Conservation (phyloP, 2,113 vertebrate species). For the Vanacampus margaritifer region DNA sequence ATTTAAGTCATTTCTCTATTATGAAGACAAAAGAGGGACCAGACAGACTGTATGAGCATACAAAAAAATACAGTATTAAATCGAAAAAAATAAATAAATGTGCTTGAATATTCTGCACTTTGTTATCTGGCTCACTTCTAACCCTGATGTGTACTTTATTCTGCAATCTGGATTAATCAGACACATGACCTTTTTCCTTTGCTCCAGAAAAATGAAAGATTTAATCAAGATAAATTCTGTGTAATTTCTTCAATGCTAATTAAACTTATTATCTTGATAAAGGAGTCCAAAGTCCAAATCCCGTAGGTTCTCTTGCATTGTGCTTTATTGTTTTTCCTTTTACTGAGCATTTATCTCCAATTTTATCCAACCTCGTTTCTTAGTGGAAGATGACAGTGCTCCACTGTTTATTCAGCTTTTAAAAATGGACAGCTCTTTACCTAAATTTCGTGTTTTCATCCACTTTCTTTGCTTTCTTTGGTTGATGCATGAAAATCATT, state of each 20-base stretch:
- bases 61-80: not conserved
- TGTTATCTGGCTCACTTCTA: not conserved
- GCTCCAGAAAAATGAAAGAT: not conserved
- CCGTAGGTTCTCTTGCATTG: not conserved
- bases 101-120: not conserved
- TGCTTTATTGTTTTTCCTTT: not conserved
- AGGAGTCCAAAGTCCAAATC: not conserved
- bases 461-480: too few species aligned
- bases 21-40: not conserved
- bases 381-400: not conserved
- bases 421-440: not conserved
- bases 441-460: not conserved
- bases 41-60: not conserved
- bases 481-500: too few species aligned
- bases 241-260: not conserved
- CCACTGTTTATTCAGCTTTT: not conserved
- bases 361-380: not conserved
- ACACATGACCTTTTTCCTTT: not conserved
- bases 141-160: not conserved
- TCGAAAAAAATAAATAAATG: not conserved
- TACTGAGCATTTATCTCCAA: not conserved
- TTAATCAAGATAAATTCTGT: not conserved
- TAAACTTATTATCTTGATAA: not conserved
- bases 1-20: not conserved
- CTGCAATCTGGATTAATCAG: not conserved